Percentiles rank a stretch among this genome's conserved stretches.
phyloP scores from a whole-genome alignment of 2,888 invertebrate genomes.

The Eupelmus urozonus region DNA sequence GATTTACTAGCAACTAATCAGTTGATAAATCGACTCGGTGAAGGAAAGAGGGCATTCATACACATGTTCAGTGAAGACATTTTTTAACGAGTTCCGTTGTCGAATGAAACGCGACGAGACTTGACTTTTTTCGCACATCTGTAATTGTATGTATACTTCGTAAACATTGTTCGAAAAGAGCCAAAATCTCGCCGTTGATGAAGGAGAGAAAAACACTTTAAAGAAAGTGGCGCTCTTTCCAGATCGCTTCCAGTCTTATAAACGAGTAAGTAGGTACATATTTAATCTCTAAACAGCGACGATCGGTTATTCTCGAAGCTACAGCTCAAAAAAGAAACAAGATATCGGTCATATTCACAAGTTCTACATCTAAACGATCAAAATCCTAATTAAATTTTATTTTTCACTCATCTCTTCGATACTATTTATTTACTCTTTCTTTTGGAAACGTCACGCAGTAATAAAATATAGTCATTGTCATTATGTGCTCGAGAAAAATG shows the following conservation, averaged over 20 bases:
- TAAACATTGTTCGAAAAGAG: constrained; percentile 7
- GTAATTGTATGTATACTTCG: not conserved
- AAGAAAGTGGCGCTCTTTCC: constrained; percentile 51
- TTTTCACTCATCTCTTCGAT: constrained; percentile 39
- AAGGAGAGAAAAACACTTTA: constrained; percentile 36
- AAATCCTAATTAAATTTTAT: constrained; percentile 42
- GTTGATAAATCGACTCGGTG: constrained; percentile 67
- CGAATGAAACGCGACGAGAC: constrained; percentile 29
- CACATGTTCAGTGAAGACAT: constrained; percentile 46
- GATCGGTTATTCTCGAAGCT: constrained; percentile 54
- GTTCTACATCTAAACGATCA: constrained; percentile 55
- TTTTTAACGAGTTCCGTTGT: constrained; percentile 29
- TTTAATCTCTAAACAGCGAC: constrained; percentile 60
- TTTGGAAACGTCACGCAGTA: constrained; percentile 71
- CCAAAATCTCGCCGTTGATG: constrained; percentile 45
- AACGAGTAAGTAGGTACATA: constrained; percentile 62
- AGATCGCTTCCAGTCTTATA: constrained; percentile 62
- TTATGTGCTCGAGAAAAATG: constrained; percentile 67
- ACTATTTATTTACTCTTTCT: constrained; percentile 55
- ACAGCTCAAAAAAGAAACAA: constrained; percentile 43
- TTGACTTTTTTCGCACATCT: not conserved
- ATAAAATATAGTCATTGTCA: constrained; percentile 74
- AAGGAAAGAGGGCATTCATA: constrained; percentile 61
- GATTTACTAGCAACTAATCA: constrained; percentile 70
- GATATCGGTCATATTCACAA: constrained; percentile 52